phyloP scores from a whole-genome alignment of 2,797 vertebrate genomes.

The Pterois miles region DNA sequence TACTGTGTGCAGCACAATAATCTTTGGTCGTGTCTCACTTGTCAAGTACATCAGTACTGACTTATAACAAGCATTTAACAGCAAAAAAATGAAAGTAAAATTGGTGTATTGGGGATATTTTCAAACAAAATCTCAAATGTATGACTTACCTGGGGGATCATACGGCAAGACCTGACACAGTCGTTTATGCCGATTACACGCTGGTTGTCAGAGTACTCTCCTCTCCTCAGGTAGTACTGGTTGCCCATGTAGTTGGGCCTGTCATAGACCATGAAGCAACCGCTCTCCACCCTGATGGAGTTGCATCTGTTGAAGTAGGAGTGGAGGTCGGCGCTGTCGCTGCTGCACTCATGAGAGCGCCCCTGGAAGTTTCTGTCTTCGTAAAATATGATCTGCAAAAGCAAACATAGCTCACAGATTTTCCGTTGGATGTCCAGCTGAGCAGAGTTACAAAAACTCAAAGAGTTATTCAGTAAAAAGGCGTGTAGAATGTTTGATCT shows the following conservation, averaged over 20 bases:
- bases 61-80: neutral
- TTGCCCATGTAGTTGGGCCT: slow-evolving; percentile 82
- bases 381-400: slow-evolving; percentile 80
- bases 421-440: neutral
- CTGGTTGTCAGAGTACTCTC: slow-evolving; percentile 82
- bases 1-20: neutral
- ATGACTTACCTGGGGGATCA: slow-evolving; percentile 76
- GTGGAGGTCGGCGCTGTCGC: slow-evolving; percentile 81
- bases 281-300: slow-evolving; percentile 83
- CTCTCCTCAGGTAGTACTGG: slow-evolving; percentile 81
- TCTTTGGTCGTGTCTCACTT: too few species aligned
- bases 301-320: slow-evolving; percentile 82
- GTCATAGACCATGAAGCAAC: slow-evolving; percentile 84
- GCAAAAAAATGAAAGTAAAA: neutral
- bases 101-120: too few species aligned
- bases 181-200: slow-evolving; percentile 78
- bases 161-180: slow-evolving; percentile 77
- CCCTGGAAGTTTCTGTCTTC: slow-evolving; percentile 83
- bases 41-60: too few species aligned
- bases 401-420: neutral
- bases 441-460: neutral
- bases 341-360: slow-evolving; percentile 80
- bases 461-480: neutral
- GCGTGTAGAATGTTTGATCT: neutral
- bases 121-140: neutral